Conservation (phyloP, 2,797 vertebrate species). For the Heliangelus exortis region DNA sequence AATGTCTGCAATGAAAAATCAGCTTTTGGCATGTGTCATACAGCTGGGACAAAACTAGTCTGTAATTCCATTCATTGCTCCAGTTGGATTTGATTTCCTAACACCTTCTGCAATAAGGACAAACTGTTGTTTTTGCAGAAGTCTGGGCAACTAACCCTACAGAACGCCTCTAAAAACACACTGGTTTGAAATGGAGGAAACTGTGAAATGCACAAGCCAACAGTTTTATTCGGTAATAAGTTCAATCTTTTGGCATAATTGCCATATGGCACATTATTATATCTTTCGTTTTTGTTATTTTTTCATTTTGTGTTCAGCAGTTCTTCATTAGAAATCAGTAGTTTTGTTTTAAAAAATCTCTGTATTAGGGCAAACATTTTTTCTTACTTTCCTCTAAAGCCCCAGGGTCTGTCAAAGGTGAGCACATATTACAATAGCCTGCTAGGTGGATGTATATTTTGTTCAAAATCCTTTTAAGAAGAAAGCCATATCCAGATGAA, state of each 20-base stretch:
- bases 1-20: slow-evolving; percentile 33
- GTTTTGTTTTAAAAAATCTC: slow-evolving; percentile 9
- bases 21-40: slow-evolving; percentile 28
- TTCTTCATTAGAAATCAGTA: slow-evolving; percentile 45
- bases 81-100: slow-evolving; percentile 65
- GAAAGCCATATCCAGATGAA: slow-evolving; percentile 34
- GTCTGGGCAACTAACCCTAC: slow-evolving; percentile 61
- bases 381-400: background rate
- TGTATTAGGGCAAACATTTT: background rate
- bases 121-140: slow-evolving; percentile 59
- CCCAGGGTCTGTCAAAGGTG: slow-evolving; percentile 10
- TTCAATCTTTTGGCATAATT: slow-evolving; percentile 66
- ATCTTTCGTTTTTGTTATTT: background rate
- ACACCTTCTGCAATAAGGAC: slow-evolving; percentile 55
- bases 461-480: background rate
- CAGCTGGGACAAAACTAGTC: slow-evolving; percentile 26
- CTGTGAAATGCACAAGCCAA: slow-evolving; percentile 71
- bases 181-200: slow-evolving; percentile 58
- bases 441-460: background rate
- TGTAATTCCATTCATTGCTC: slow-evolving; percentile 36
- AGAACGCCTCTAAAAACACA: slow-evolving; percentile 63
- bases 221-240: slow-evolving; percentile 76
- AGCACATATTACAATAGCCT: background rate
- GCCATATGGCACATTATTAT: slow-evolving; percentile 59
- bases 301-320: slow-evolving; percentile 14